Conservation (phyloP, 2,113 vertebrate genomes). For the Rhagologus leucostigma region DNA sequence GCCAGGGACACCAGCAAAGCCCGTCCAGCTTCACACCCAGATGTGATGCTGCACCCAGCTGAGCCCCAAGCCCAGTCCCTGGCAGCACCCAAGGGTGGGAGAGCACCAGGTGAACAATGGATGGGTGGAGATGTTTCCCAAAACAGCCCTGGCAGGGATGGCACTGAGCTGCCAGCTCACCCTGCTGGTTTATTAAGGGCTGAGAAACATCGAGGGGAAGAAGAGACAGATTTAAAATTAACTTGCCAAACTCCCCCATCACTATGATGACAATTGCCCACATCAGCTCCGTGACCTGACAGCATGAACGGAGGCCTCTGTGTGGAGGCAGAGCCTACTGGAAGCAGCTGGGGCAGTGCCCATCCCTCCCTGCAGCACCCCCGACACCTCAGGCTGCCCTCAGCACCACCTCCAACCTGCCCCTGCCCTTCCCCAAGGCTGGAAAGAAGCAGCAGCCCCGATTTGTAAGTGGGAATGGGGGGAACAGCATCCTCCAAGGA, state of each 20-base stretch:
- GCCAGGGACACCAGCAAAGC: neutral
- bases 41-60: neutral
- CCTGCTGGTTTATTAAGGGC: slow-evolving; percentile 54
- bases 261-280: slow-evolving; percentile 65
- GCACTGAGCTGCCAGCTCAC: slow-evolving; percentile 1
- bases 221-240: slow-evolving; percentile 72
- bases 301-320: slow-evolving; percentile 1
- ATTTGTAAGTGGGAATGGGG: rapidly evolving
- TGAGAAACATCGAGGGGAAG: slow-evolving; percentile 10
- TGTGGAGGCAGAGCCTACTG: neutral
- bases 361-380: neutral
- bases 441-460: neutral
- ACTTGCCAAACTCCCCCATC: slow-evolving; percentile 68
- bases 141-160: neutral
- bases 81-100: neutral
- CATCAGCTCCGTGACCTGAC: slow-evolving; percentile 46
- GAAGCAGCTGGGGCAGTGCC: neutral
- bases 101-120: rapidly evolving
- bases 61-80: neutral
- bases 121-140: neutral
- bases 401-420: neutral
- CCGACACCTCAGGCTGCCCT: rapidly evolving
- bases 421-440: neutral
- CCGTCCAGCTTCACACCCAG: neutral
- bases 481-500: neutral